These are phyloP conservation scores for Meiosimyza decipiens DNA, from an alignment of 2,888 invertebrate species.

Conservation along the genomic window DNA sequence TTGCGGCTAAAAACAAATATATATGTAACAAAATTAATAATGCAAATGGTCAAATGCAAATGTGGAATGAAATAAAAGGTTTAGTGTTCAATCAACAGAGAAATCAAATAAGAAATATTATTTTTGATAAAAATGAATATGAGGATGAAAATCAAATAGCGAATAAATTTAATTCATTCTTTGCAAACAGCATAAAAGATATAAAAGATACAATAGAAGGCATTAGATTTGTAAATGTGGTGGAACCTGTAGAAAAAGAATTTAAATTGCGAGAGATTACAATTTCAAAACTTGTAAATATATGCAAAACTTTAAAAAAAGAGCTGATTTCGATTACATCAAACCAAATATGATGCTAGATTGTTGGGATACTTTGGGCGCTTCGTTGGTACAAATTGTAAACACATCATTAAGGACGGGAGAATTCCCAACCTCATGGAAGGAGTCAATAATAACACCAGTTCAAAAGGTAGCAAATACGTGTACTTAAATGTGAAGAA, in stretches of 20 bases:
- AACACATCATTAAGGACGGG: not conserved
- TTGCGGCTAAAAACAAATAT: constrained; percentile 16
- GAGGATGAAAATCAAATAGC: no score
- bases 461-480: constrained; percentile 14
- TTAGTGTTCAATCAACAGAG: not conserved
- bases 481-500: no score
- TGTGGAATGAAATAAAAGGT: not conserved
- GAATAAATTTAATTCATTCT: no score
- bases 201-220: constrained; percentile 10
- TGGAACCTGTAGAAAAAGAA: not conserved
- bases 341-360: not conserved
- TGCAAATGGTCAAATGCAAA: not conserved
- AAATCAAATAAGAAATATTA: constrained; percentile 22
- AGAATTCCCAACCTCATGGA: constrained; percentile 27
- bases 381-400: not conserved
- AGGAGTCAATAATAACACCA: constrained; percentile 29
- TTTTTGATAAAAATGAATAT: no score
- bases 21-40: constrained; percentile 14
- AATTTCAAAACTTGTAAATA: not conserved
- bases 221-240: not conserved
- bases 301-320: not conserved
- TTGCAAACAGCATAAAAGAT: constrained; percentile 13
- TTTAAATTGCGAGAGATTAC: not conserved
- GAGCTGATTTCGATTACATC: not conserved
- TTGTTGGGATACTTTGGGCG: not conserved